A percentile compares a stretch with the other conserved stretches of the same genome.
Conservation (phyloP, 2,888 invertebrate genomes). For the Serripes groenlandicus region DNA sequence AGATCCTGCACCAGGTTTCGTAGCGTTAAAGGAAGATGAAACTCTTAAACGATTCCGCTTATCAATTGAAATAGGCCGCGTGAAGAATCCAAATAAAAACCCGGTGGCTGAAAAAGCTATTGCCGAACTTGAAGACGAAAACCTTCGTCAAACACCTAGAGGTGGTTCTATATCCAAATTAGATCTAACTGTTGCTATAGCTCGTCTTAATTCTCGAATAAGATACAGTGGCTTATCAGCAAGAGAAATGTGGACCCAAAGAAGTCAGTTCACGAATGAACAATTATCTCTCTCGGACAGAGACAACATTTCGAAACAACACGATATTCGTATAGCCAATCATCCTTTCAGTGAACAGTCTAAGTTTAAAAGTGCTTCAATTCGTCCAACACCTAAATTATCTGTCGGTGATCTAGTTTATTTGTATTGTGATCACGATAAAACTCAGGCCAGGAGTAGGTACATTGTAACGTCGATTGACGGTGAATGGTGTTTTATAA, state of each 20-base stretch:
- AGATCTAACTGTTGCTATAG: conserved; percentile 8
- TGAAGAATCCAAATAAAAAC: conserved; percentile 49
- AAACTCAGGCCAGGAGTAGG: conserved; percentile 12
- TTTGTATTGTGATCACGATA: conserved; percentile 10
- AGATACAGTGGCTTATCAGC: conserved; percentile 61
- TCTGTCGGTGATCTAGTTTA: conserved; percentile 28
- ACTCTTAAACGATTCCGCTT: background rate
- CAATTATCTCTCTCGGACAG: conserved; percentile 20
- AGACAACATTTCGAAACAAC: conserved; percentile 17
- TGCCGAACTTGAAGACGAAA: conserved; percentile 68
- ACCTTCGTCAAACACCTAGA: conserved; percentile 55
- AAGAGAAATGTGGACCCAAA: conserved; percentile 66
- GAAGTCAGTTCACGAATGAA: conserved; percentile 66
- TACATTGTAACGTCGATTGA: conserved; percentile 25
- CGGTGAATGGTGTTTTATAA: conserved; percentile 33
- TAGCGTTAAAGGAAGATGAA: conserved; percentile 17
- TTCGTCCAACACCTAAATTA: background rate
- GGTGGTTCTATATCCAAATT: background rate
- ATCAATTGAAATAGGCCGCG: conserved; percentile 13
- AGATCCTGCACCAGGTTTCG: conserved; percentile 69
- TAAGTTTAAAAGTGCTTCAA: background rate
- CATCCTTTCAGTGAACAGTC: conserved; percentile 21
- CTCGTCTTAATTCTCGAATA: conserved; percentile 52
- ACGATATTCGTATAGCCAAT: conserved; percentile 2
- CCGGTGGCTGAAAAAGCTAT: conserved; percentile 73